Conservation (phyloP, 2,888 invertebrate genomes). For the Nemotelus pantherinus region DNA sequence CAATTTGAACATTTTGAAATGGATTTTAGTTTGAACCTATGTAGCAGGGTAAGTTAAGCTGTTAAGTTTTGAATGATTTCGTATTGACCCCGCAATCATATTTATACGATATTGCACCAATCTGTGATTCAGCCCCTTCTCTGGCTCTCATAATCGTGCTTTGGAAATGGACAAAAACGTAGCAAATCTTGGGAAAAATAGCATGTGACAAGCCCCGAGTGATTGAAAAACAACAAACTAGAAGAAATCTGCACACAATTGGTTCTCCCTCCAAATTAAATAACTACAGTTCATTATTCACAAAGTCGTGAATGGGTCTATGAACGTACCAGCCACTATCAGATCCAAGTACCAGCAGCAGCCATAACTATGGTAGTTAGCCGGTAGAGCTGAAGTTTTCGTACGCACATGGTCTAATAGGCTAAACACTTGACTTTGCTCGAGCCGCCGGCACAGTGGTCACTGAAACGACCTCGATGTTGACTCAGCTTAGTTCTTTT, state of each 20-base stretch:
- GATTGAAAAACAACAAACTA: conserved; percentile 47
- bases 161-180: conserved; percentile 42
- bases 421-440: conserved; percentile 46
- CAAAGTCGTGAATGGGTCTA: not conserved
- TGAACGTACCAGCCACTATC: no score
- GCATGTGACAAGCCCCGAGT: conserved; percentile 49
- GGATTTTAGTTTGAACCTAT: conserved; percentile 55
- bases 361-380: not conserved
- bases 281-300: conserved; percentile 20
- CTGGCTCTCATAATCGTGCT: conserved; percentile 43
- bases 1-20: conserved; percentile 65
- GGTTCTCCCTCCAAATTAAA: conserved; percentile 29
- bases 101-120: conserved; percentile 60
- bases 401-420: conserved; percentile 23
- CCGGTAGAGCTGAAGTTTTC: conserved; percentile 3
- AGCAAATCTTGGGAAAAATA: conserved; percentile 42
- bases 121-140: conserved; percentile 44
- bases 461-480: conserved; percentile 41
- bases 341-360: not conserved
- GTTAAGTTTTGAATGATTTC: conserved; percentile 63
- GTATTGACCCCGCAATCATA: conserved; percentile 58
- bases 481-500: conserved; percentile 44
- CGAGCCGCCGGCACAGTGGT: conserved; percentile 18
- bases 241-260: conserved; percentile 49
- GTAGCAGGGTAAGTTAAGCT: conserved; percentile 53